Evolutionary conservation across 2,113 vertebrate species (phyloP).

Genomic region (Halichoerus grypus): DNA sequence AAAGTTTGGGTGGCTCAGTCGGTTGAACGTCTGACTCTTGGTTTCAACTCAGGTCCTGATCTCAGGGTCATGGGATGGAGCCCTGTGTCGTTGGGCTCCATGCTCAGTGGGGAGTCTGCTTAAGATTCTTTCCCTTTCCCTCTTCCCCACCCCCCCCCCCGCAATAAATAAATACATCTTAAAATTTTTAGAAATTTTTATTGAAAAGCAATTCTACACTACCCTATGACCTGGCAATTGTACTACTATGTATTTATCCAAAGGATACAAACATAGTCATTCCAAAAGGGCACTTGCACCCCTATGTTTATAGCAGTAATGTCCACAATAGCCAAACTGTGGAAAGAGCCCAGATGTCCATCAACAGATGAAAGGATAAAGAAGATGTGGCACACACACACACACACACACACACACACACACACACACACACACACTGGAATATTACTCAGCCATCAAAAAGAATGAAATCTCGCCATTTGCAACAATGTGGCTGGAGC

Average conservation of each 20-base stretch:
- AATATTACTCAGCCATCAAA: background rate
- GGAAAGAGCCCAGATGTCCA: background rate
- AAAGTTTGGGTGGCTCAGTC: background rate
- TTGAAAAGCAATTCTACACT: background rate
- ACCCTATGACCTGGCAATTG: background rate
- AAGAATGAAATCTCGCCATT: background rate
- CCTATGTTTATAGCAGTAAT: background rate
- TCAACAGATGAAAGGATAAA: background rate
- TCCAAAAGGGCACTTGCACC: background rate
- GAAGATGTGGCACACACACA: background rate
- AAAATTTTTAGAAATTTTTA: background rate
- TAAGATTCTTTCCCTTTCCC: background rate
- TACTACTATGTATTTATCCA: background rate
- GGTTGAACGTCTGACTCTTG: background rate
- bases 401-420: too few relatives aligned
- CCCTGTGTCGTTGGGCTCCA: background rate
- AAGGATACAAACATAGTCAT: background rate
- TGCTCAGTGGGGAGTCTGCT: background rate
- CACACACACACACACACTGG: too few relatives aligned
- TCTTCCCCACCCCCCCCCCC: background rate
- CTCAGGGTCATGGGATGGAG: background rate
- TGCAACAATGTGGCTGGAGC: background rate
- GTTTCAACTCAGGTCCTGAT: background rate
- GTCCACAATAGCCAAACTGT: background rate
- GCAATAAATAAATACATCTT: background rate